Base-by-base conservation (phyloP, 2,888 invertebrate genomes). In the Reticulitermes lucifugus region DNA sequence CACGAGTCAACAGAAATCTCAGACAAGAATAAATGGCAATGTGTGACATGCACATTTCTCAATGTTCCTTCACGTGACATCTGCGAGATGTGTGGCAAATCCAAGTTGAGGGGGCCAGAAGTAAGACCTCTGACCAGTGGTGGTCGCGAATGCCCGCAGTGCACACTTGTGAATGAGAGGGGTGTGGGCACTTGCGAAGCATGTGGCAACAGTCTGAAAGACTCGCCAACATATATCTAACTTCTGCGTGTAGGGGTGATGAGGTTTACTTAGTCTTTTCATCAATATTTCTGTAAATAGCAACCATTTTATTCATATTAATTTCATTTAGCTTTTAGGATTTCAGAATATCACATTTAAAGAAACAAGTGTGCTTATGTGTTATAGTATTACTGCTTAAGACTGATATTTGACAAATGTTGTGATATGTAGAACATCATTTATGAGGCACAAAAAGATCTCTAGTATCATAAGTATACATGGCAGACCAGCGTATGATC, bases 81-180 rank as follows among this genome's bases (percentile, higher is more conserved):
- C 41, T 96, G 96, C 89, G 95, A 95, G 87, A 96, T 96, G 93
- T 96, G 96, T 88, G 94, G 94, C 41, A 96, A 95, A 89, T 94
- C 94, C 0, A 92, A 92, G 84, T 89, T 89, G 79, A 90, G 90
- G 79, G 94, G 94, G 0, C 93, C 93, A 9, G 94, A 94, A 88
- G 92, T 93, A 43, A 92, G 93, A 86, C 95, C 95, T 0, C 91
- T 96, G 79, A 94, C 94, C 29, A 94, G 95, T 18, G 96, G 96
- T 0, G 96, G 96, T 0, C 92, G 95, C 80, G 94, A 96, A 89
- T 96, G 96, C 88, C 94, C 95, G 0, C 91, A 93, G 46, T 96
- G 96, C 89, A 96, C 96, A 3, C 91, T 96, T 79, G 95, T 96
- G 70, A 96, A 96, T 89, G 93, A 93, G 77, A 93, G 94, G 88